Evolutionary conservation across 2,113 vertebrate genomes (phyloP).

Genomic region (Ursus arctos): DNA sequence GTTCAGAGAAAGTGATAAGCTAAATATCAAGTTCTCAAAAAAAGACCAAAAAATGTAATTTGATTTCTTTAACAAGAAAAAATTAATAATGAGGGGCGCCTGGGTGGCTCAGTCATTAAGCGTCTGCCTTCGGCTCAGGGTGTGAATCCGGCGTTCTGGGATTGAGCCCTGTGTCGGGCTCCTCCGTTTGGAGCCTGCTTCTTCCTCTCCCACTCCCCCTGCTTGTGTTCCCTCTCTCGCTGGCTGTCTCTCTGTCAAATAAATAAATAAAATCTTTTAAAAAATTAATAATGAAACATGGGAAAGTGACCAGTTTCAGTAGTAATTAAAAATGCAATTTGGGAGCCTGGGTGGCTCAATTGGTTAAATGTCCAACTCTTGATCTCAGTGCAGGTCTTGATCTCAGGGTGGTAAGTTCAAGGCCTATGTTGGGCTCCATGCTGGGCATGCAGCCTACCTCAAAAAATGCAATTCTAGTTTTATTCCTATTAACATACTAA

Average conservation of each 20-base stretch:
- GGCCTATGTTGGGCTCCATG: neutral
- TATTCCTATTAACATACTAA: neutral
- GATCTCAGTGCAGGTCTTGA: neutral
- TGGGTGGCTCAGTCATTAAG: no score
- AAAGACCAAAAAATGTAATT: neutral
- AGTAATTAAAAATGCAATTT: neutral
- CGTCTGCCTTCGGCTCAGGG: no score
- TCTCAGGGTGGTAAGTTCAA: neutral
- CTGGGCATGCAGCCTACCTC: neutral
- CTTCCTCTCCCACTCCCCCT: no score
- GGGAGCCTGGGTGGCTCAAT: neutral
- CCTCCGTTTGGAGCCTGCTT: no score
- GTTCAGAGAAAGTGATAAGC: neutral
- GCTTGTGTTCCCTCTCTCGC: no score
- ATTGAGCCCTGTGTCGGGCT: no score
- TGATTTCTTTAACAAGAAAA: neutral
- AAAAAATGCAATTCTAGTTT: neutral
- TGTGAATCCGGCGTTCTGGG: no score
- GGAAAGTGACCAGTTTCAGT: neutral
- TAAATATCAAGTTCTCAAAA: neutral
- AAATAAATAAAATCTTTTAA: no score
- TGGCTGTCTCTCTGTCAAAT: no score
- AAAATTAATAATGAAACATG: slow-evolving; percentile 9
- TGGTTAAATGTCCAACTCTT: neutral
- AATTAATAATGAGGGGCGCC: no score